These are phyloP conservation scores for Tenebrosternarchus preto DNA, from an alignment of 2,113 vertebrate species.

Conservation along the genomic window DNA sequence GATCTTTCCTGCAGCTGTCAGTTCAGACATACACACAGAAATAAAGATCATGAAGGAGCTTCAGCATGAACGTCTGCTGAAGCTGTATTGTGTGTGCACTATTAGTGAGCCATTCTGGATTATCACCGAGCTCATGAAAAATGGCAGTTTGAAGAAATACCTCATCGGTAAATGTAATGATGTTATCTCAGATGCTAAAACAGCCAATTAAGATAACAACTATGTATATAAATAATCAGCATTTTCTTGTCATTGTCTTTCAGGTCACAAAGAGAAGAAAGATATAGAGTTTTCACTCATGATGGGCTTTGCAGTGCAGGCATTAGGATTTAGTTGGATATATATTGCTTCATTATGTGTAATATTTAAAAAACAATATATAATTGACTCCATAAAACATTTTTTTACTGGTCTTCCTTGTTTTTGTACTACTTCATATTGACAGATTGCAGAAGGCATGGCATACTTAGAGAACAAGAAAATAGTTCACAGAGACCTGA, in stretches of 20 bases:
- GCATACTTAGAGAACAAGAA: slow-evolving; percentile 57
- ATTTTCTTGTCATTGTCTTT: slow-evolving; percentile 7
- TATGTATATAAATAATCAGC: background rate
- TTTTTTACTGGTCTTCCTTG: background rate
- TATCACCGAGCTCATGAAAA: slow-evolving; percentile 62
- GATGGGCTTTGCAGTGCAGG: slow-evolving; percentile 63
- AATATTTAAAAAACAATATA: background rate
- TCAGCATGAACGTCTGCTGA: slow-evolving; percentile 56
- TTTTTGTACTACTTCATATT: background rate
- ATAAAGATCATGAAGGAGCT: slow-evolving; percentile 62
- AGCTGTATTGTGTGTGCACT: slow-evolving; percentile 60
- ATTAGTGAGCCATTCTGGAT: slow-evolving; percentile 55
- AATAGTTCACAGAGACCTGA: slow-evolving; percentile 63
- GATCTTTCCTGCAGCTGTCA: slow-evolving; percentile 30
- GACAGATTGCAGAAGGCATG: slow-evolving; percentile 65
- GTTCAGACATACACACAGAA: slow-evolving; percentile 52
- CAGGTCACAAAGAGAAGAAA: slow-evolving; percentile 52
- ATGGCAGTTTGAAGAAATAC: slow-evolving; percentile 58
- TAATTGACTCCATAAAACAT: background rate
- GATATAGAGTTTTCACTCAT: slow-evolving; percentile 56
- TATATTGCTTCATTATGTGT: background rate
- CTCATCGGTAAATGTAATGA: slow-evolving; percentile 51
- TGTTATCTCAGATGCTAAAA: background rate
- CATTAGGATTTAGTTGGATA: slow-evolving; percentile 3
- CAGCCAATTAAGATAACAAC: background rate